Conservation (phyloP, 2,888 invertebrate genomes). For the Tenthredo distinguenda region DNA sequence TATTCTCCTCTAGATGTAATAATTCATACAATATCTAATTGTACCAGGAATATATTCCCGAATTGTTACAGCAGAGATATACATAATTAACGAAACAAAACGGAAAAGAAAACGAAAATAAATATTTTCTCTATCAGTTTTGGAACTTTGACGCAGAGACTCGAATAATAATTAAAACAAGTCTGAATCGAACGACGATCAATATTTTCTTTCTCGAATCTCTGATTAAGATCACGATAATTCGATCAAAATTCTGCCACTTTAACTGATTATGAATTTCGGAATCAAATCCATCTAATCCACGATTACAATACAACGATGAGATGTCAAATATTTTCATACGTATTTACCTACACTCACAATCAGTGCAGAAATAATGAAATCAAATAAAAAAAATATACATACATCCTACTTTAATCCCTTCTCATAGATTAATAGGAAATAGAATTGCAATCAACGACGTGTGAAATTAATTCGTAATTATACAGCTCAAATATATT, state of each 20-base stretch:
- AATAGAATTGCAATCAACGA: constrained; percentile 4
- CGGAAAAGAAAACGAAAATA: neutral
- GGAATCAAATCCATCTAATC: neutral
- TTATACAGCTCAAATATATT: no score
- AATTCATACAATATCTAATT: neutral
- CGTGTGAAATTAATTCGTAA: neutral
- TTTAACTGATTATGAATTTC: neutral
- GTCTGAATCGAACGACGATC: neutral
- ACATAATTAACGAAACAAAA: neutral
- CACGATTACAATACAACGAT: neutral
- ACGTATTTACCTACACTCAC: neutral
- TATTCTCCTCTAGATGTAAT: neutral
- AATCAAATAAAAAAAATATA: no score
- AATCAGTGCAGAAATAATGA: neutral
- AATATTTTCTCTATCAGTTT: neutral
- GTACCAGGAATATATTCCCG: neutral
- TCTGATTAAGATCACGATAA: neutral
- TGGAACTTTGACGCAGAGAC: neutral
- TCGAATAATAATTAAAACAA: neutral
- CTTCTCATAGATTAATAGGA: neutral
- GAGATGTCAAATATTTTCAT: neutral
- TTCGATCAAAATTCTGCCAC: constrained; percentile 4
- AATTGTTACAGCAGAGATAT: neutral
- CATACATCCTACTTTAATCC: neutral
- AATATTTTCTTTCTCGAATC: neutral